A percentile compares a stretch with the other conserved stretches of the same genome.
Conservation (phyloP, 2,888 invertebrate genomes). For the Apotomis betuletana region DNA sequence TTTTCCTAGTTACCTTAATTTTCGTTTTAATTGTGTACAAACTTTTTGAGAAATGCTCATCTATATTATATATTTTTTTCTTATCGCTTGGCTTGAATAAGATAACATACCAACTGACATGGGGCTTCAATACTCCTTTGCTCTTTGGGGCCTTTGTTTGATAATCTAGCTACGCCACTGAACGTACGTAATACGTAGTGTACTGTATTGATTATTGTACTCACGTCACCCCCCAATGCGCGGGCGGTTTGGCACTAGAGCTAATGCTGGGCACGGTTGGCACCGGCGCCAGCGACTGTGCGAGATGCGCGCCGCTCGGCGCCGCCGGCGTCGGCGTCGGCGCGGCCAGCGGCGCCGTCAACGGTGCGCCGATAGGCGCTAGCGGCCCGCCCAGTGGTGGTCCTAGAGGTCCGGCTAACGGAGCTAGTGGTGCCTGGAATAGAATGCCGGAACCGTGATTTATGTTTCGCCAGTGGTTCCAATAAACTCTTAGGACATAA, state of each 20-base stretch:
- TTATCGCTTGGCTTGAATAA: no score
- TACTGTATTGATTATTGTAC: conserved; percentile 51
- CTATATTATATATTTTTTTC: no score
- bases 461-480: no score
- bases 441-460: no score
- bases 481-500: no score
- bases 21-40: no score
- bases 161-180: background rate
- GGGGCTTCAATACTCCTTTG: no score
- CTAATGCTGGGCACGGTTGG: conserved; percentile 80
- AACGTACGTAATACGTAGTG: background rate
- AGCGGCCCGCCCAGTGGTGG: conserved; percentile 73
- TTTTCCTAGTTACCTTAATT: no score
- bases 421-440: conserved; percentile 54
- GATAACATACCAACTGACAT: no score
- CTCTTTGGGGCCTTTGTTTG: no score
- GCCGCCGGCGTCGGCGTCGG: conserved; percentile 76
- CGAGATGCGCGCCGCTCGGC: conserved; percentile 70
- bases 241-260: conserved; percentile 77
- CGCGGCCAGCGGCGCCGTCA: conserved; percentile 67
- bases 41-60: no score
- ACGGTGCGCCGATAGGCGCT: conserved; percentile 68
- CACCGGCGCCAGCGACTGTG: conserved; percentile 79
- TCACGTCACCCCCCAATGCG: conserved; percentile 83
- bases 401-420: conserved; percentile 67